These are phyloP conservation scores for Acleris emargana DNA, from an alignment of 2,888 invertebrate genomes.

Conservation along the genomic window DNA sequence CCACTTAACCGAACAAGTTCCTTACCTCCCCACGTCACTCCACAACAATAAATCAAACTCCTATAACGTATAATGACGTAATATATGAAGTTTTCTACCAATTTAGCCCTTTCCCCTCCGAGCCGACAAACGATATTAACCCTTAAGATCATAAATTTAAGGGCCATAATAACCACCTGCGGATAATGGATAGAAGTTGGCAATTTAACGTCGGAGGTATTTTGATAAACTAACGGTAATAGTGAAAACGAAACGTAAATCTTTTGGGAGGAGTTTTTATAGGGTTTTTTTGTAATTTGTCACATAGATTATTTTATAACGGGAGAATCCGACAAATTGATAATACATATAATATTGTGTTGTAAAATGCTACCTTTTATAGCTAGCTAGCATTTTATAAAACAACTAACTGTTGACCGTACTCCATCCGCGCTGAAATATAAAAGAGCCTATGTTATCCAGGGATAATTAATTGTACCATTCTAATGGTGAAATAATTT, in stretches of 20 bases:
- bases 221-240: slow-evolving; percentile 30
- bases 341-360: too few relatives aligned
- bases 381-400: too few relatives aligned
- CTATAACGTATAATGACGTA: slow-evolving; percentile 37
- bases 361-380: too few relatives aligned
- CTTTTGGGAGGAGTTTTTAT: background rate
- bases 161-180: slow-evolving; percentile 37
- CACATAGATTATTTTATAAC: too few relatives aligned
- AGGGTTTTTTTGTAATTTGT: too few relatives aligned
- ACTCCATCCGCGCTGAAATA: too few relatives aligned
- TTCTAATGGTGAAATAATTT: too few relatives aligned
- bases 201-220: slow-evolving; percentile 38
- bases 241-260: slow-evolving; percentile 11
- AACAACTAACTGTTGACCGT: too few relatives aligned
- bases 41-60: slow-evolving; percentile 37
- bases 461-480: too few relatives aligned
- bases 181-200: slow-evolving; percentile 26
- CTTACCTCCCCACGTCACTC: slow-evolving; percentile 22
- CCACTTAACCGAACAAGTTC: slow-evolving; percentile 1
- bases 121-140: slow-evolving; percentile 30
- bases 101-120: slow-evolving; percentile 27
- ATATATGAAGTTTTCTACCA: slow-evolving; percentile 39
- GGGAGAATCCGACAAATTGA: too few relatives aligned
- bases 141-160: slow-evolving; percentile 35
- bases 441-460: too few relatives aligned